These are phyloP conservation scores for Rhagoletis pomonella DNA, from an alignment of 1,140 invertebrate genomes.

Conservation along the genomic window DNA sequence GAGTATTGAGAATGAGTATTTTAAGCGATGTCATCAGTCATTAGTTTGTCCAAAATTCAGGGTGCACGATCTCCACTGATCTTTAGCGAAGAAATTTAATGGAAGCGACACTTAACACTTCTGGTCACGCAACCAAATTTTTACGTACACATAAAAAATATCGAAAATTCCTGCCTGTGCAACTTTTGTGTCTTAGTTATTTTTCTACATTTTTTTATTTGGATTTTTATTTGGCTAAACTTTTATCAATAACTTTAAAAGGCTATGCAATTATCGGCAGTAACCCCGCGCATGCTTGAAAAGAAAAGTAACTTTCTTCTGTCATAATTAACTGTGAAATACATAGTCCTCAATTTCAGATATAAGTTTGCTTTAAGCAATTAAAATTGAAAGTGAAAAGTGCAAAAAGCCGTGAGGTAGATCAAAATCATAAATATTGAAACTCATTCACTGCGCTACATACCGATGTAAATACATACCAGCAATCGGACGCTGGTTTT, in stretches of 20 bases:
- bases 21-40: too few relatives aligned
- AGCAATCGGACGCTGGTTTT: background rate
- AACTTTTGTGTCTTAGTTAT: too few relatives aligned
- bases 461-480: too few relatives aligned
- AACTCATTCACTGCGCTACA: background rate
- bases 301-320: background rate
- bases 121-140: too few relatives aligned
- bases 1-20: too few relatives aligned
- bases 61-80: too few relatives aligned
- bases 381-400: slow-evolving; percentile 47
- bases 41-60: too few relatives aligned
- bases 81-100: too few relatives aligned
- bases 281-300: background rate
- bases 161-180: too few relatives aligned
- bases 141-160: too few relatives aligned
- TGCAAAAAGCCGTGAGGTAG: slow-evolving; percentile 35
- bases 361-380: background rate
- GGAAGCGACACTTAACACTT: too few relatives aligned
- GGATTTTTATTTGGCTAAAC: background rate
- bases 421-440: slow-evolving; percentile 45
- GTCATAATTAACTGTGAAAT: background rate
- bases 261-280: background rate
- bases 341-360: background rate
- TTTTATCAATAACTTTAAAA: background rate
- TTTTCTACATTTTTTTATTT: too few relatives aligned